Evolutionary conservation across 2,888 invertebrate species (phyloP), one percentile per base, ranked within the genome.

Genomic region (Beris chalybata): DNA sequence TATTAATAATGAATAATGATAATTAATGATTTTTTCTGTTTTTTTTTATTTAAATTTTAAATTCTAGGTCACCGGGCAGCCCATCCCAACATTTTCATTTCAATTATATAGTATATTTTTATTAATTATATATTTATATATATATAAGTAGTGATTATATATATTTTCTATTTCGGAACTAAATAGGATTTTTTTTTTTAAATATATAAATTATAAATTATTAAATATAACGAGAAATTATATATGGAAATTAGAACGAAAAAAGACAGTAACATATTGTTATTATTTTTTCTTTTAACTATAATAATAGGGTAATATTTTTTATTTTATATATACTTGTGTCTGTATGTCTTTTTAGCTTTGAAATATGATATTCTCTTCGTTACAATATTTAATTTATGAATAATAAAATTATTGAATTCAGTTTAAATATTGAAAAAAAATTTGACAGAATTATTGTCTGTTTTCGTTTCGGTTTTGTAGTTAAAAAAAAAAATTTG

Each of bases 51-150:
- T 38, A 38, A 38, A 38, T 38, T 38, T 38, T 38, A 38, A 38
- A 38, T 7, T 38, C 38, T 44, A 61, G 79, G 78, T 79, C 78
- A 80, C 78, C 80, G 80, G 80, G 80, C 80, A 80, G 80, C 80
- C 80, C 80, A 80, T 80, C 80, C 80, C 80, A 80, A 80, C 80
- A 80, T 78, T 76, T 74, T 58, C 63, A 53, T 68, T 65, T 15
- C 15, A 50, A 50, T 50, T 50, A 11, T 15, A 50, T 13, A 50
- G 48, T 48, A 11, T 22, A 13, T 22, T 50, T 22, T 22, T 50
- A 50, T 13, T 48, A 12, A 48, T 48, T 50, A 50, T 13, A 11
- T 6, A 48, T 48, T 3, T 48, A 13, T 48, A 22, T 50, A 50
- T 29, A 29, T 9, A 50, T 48, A n/a, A 48, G 48, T n/a, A 13